Conservation (phyloP, 2,888 invertebrate genomes). For the Hirudinaria manillensis region DNA sequence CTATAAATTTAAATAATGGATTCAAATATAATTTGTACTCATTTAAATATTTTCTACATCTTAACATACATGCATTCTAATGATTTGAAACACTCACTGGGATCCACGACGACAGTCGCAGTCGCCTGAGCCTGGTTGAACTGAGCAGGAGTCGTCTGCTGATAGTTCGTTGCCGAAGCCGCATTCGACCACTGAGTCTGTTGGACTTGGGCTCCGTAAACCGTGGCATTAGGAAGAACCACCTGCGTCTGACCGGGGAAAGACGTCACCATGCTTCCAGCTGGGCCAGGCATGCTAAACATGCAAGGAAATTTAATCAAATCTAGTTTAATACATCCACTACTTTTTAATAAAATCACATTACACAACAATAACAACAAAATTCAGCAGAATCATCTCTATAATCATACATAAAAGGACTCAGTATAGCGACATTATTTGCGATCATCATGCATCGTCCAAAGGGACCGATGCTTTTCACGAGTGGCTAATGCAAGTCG, state of each 20-base stretch:
- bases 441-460: not conserved
- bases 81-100: not conserved
- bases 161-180: not conserved
- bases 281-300: slow-evolving; percentile 11
- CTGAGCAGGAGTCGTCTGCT: slow-evolving; percentile 2
- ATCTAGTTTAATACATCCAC: not conserved
- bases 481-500: not conserved
- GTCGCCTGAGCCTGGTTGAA: not conserved
- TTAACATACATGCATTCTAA: too few species aligned
- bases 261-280: slow-evolving; percentile 11
- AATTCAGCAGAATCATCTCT: too few species aligned
- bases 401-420: too few species aligned
- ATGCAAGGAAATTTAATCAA: not conserved
- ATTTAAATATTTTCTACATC: too few species aligned
- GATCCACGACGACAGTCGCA: slow-evolving; percentile 22
- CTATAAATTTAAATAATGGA: not conserved
- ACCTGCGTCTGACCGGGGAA: slow-evolving; percentile 13
- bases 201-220: slow-evolving; percentile 12
- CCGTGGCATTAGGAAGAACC: slow-evolving; percentile 2
- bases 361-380: not conserved
- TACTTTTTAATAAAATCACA: not conserved
- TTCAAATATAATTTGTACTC: not conserved
- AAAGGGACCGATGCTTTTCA: not conserved
- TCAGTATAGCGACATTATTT: slow-evolving; percentile 16
- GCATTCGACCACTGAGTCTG: slow-evolving; percentile 3